A percentile compares a stretch with the other conserved stretches of the same genome.
These are phyloP conservation scores for Drosophila barbarae DNA, from an alignment of 2,888 invertebrate species.

Conservation along the genomic window DNA sequence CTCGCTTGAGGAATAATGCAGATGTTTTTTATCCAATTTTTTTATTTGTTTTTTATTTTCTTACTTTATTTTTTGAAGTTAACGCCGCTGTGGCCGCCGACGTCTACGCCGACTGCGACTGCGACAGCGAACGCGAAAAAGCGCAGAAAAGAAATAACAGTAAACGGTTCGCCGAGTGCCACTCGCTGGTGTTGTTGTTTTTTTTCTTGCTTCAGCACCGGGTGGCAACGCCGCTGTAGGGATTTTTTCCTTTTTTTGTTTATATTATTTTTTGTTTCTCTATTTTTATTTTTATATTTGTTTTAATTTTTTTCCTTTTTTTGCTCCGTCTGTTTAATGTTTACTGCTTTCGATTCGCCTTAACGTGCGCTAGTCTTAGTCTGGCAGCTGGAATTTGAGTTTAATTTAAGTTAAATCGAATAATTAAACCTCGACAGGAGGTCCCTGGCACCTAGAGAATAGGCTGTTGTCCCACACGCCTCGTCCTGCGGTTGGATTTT, in stretches of 20 bases:
- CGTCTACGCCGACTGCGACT: slow-evolving; percentile 5
- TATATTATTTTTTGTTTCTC: slow-evolving; percentile 5
- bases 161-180: slow-evolving; percentile 27
- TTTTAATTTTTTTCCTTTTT: not conserved
- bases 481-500: slow-evolving; percentile 15
- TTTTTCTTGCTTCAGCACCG: slow-evolving; percentile 11
- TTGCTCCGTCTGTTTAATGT: slow-evolving; percentile 3
- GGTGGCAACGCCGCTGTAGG: slow-evolving; percentile 32
- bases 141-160: slow-evolving; percentile 13
- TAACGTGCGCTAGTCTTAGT: not conserved
- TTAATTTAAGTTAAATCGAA: not conserved
- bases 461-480: not conserved
- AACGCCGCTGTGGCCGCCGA: slow-evolving; percentile 1
- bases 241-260: not conserved
- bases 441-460: not conserved
- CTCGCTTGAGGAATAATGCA: not conserved
- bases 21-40: not conserved
- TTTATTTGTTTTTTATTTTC: not conserved
- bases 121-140: slow-evolving; percentile 9
- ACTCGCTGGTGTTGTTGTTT: slow-evolving; percentile 25
- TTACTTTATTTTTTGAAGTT: slow-evolving; percentile 1
- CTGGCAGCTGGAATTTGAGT: slow-evolving; percentile 11
- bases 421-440: not conserved
- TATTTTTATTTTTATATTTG: not conserved
- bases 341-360: slow-evolving; percentile 4